Percentiles rank a stretch among this genome's conserved stretches.
phyloP scores from a whole-genome alignment of 2,797 vertebrate species.

The Neosalanx taihuensis region DNA sequence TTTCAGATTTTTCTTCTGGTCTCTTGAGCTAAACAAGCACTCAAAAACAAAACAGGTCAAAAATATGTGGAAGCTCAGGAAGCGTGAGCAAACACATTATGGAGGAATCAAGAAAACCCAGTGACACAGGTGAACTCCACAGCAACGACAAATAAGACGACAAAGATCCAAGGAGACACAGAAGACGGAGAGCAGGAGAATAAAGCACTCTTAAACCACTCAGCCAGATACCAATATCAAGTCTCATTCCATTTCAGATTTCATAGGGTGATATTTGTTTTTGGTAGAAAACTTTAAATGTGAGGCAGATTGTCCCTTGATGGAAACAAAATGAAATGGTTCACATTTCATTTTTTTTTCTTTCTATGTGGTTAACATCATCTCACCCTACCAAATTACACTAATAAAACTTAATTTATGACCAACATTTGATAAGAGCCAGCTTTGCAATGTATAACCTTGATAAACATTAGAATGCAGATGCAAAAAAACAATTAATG shows the following conservation, averaged over 20 bases:
- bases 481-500: background rate
- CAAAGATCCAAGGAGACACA: slow-evolving; percentile 34
- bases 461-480: background rate
- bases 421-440: background rate
- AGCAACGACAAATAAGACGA: slow-evolving; percentile 27
- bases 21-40: background rate
- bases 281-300: slow-evolving; percentile 23
- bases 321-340: background rate
- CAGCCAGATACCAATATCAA: slow-evolving; percentile 35
- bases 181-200: slow-evolving; percentile 42
- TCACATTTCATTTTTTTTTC: too few species aligned
- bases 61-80: slow-evolving; percentile 39
- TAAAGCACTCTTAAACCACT: slow-evolving; percentile 41
- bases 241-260: slow-evolving; percentile 24
- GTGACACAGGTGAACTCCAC: slow-evolving; percentile 39
- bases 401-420: background rate
- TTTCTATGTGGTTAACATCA: background rate
- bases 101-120: slow-evolving; percentile 38
- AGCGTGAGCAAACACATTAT: slow-evolving; percentile 29
- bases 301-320: slow-evolving; percentile 8
- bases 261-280: slow-evolving; percentile 6
- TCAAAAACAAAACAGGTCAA: slow-evolving; percentile 23
- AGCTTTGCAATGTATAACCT: background rate
- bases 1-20: background rate
- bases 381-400: background rate